phyloP scores from a whole-genome alignment of 2,888 invertebrate species.

The Andrena dorsata region DNA sequence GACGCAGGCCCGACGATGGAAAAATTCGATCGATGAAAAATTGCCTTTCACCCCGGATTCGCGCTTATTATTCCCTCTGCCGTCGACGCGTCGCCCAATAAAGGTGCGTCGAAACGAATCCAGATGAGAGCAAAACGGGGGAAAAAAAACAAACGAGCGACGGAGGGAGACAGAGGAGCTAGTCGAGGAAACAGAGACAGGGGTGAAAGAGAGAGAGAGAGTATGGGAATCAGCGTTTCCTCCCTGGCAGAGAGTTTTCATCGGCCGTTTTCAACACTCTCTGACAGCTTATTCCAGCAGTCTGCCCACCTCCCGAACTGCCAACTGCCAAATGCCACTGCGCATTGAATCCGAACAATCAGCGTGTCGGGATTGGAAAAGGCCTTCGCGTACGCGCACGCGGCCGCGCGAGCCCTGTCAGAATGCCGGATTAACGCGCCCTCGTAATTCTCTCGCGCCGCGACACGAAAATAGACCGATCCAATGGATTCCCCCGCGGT shows the following conservation, averaged over 20 bases:
- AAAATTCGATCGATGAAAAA: conserved; percentile 34
- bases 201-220: conserved; percentile 24
- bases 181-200: background rate
- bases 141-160: conserved; percentile 22
- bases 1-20: too few relatives aligned
- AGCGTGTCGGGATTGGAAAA: conserved; percentile 75
- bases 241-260: conserved; percentile 75
- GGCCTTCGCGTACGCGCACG: conserved; percentile 53
- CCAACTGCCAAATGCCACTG: conserved; percentile 78
- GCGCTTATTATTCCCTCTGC: conserved; percentile 64
- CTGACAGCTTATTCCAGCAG: conserved; percentile 81
- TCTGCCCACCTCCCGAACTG: conserved; percentile 71
- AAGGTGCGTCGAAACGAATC: conserved; percentile 60
- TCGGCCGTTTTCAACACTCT: conserved; percentile 71
- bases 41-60: conserved; percentile 50
- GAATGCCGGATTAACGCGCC: conserved; percentile 77
- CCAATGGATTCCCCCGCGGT: conserved; percentile 54
- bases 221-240: conserved; percentile 62
- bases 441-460: conserved; percentile 69
- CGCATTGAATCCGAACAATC: conserved; percentile 80
- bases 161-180: background rate
- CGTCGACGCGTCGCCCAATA: conserved; percentile 51
- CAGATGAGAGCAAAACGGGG: conserved; percentile 46
- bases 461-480: conserved; percentile 70
- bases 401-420: conserved; percentile 66